These are phyloP conservation scores for Wasmannia auropunctata DNA, from an alignment of 1,140 invertebrate species.

Conservation along the genomic window DNA sequence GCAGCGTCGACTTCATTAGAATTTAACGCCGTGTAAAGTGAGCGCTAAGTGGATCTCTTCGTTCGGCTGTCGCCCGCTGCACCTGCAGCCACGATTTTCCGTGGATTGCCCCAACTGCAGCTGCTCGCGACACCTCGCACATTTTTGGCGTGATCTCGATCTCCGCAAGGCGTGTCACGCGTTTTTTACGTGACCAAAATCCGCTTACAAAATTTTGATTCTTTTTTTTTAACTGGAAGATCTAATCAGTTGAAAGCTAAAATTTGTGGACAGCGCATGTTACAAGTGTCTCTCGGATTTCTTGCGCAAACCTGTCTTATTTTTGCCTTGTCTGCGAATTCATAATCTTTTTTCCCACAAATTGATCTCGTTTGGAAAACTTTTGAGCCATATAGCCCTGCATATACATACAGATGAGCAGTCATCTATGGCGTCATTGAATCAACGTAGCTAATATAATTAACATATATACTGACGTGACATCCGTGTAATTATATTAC, in stretches of 20 bases:
- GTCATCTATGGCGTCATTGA: too few relatives aligned
- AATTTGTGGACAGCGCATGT: not conserved
- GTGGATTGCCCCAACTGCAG: constrained; percentile 25
- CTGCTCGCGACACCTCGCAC: constrained; percentile 21
- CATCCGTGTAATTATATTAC: not conserved
- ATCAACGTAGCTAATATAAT: not conserved
- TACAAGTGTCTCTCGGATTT: not conserved
- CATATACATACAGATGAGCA: too few relatives aligned
- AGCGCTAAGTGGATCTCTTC: constrained; percentile 73
- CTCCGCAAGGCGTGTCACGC: not conserved
- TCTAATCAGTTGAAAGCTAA: not conserved
- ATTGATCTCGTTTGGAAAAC: not conserved
- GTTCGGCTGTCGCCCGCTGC: constrained; percentile 44
- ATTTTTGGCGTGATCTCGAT: constrained; percentile 18
- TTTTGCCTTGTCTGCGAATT: not conserved
- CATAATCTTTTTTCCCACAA: not conserved
- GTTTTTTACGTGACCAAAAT: not conserved
- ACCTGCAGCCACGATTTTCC: constrained; percentile 58
- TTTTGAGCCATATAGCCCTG: not conserved
- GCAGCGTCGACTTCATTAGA: constrained; percentile 69
- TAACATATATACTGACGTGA: not conserved
- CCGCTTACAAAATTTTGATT: not conserved
- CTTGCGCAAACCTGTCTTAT: not conserved
- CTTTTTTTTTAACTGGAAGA: not conserved
- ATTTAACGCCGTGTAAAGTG: constrained; percentile 70